Percentiles rank a stretch among this genome's conserved stretches.
These are phyloP conservation scores for Sericinus montela DNA, from an alignment of 2,888 invertebrate genomes.

Conservation along the genomic window DNA sequence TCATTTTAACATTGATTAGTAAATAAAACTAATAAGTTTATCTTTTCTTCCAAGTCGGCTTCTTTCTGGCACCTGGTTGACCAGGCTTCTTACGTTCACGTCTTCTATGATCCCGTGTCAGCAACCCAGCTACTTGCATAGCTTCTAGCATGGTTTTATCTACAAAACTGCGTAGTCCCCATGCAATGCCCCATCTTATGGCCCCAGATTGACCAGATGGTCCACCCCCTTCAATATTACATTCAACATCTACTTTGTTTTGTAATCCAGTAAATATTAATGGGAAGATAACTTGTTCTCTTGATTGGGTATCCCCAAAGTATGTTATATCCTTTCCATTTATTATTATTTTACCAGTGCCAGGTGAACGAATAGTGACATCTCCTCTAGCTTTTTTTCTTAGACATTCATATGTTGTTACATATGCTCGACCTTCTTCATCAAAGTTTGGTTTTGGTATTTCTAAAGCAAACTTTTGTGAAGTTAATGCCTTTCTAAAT, in stretches of 20 bases:
- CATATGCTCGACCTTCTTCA: conserved; percentile 83
- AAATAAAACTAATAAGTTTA: conserved; percentile 50
- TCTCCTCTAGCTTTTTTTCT: conserved; percentile 86
- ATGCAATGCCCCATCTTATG: conserved; percentile 92
- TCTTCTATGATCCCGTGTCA: conserved; percentile 87
- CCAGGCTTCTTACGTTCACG: conserved; percentile 96
- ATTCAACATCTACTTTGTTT: conserved; percentile 90
- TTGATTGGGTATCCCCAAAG: conserved; percentile 84
- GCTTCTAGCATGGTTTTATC: conserved; percentile 86
- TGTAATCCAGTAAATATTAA: conserved; percentile 88
- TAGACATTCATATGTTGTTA: conserved; percentile 85
- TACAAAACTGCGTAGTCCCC: conserved; percentile 90
- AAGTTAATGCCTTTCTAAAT: conserved; percentile 81
- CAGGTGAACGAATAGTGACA: conserved; percentile 89
- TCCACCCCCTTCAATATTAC: conserved; percentile 86
- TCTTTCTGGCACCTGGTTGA: conserved; percentile 92
- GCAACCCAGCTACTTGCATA: conserved; percentile 93
- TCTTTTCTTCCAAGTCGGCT: conserved; percentile 95
- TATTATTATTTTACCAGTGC: conserved; percentile 89
- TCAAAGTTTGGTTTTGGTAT: conserved; percentile 85
- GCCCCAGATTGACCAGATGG: conserved; percentile 92
- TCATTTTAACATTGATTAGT: neutral
- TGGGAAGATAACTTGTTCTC: conserved; percentile 93
- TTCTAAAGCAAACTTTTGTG: conserved; percentile 78
- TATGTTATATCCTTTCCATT: conserved; percentile 89